A percentile compares a stretch with the other conserved stretches of the same genome.
Evolutionary conservation across 2,888 invertebrate genomes (phyloP).

Genomic region (Pteria penguin): DNA sequence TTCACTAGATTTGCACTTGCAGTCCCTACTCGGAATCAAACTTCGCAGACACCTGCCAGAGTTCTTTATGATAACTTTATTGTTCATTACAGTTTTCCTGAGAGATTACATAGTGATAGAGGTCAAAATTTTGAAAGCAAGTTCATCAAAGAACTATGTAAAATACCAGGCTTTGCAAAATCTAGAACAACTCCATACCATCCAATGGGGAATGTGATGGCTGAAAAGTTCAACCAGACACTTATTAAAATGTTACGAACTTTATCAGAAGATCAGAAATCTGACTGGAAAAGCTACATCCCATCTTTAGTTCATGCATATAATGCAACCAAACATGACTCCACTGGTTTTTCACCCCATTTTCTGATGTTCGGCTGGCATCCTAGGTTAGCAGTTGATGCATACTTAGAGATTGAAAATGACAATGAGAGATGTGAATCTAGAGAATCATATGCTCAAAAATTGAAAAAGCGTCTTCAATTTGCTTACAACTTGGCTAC

Average conservation of each 20-base stretch:
- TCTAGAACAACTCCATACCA: constrained; percentile 44
- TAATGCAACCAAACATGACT: too few relatives aligned
- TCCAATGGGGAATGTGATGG: constrained; percentile 49
- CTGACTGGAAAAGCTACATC: constrained; percentile 32
- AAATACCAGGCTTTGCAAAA: constrained; percentile 35
- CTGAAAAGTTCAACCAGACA: constrained; percentile 44
- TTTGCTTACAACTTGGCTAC: constrained; percentile 28
- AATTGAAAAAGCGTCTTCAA: constrained; percentile 1
- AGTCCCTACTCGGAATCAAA: constrained; percentile 34
- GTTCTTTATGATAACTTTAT: too few relatives aligned
- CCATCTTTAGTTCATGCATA: too few relatives aligned
- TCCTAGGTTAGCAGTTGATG: constrained; percentile 41
- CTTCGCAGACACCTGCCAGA: constrained; percentile 37
- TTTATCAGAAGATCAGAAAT: constrained; percentile 24
- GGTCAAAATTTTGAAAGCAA: constrained; percentile 41
- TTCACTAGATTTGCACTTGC: constrained; percentile 34
- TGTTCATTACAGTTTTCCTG: too few relatives aligned
- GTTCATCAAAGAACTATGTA: too few relatives aligned
- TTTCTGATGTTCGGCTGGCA: too few relatives aligned
- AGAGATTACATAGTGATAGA: constrained; percentile 35
- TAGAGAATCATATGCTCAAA: constrained; percentile 17
- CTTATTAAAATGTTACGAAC: constrained; percentile 35
- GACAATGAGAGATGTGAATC: not conserved
- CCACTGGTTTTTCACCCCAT: too few relatives aligned
- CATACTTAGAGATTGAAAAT: constrained; percentile 19